phyloP scores from a whole-genome alignment of 2,888 invertebrate species.

The Callyntrura sp. region DNA sequence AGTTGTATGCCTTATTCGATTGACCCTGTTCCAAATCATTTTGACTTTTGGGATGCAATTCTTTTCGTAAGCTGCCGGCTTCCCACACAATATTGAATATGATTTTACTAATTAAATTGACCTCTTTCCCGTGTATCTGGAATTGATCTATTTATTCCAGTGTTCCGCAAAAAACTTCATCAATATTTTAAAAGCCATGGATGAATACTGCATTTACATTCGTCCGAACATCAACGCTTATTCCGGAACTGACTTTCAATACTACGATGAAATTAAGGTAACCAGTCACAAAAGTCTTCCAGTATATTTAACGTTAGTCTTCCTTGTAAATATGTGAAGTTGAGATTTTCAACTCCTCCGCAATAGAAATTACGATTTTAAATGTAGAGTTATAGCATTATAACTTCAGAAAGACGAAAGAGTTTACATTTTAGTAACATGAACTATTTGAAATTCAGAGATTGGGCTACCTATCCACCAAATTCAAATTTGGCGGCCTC shows the following conservation, averaged over 20 bases:
- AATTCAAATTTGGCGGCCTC: slow-evolving; percentile 71
- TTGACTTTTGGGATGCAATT: slow-evolving; percentile 73
- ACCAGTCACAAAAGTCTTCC: no score
- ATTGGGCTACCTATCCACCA: slow-evolving; percentile 62
- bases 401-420: no score
- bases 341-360: no score
- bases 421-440: no score
- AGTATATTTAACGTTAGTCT: no score
- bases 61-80: slow-evolving; percentile 37
- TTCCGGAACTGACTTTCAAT: slow-evolving; percentile 66
- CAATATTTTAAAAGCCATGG: slow-evolving; percentile 74
- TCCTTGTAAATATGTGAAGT: no score
- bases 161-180: slow-evolving; percentile 73
- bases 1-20: slow-evolving; percentile 59
- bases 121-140: not conserved
- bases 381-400: no score
- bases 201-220: slow-evolving; percentile 75
- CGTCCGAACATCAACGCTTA: slow-evolving; percentile 76
- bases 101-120: not conserved
- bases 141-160: not conserved
- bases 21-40: slow-evolving; percentile 57
- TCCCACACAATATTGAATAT: no score
- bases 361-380: no score
- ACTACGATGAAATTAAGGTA: slow-evolving; percentile 74
- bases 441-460: slow-evolving; percentile 23